Base-by-base conservation (phyloP, 1,140 invertebrate species). In the honey bee (Apis mellifera) region DNA sequence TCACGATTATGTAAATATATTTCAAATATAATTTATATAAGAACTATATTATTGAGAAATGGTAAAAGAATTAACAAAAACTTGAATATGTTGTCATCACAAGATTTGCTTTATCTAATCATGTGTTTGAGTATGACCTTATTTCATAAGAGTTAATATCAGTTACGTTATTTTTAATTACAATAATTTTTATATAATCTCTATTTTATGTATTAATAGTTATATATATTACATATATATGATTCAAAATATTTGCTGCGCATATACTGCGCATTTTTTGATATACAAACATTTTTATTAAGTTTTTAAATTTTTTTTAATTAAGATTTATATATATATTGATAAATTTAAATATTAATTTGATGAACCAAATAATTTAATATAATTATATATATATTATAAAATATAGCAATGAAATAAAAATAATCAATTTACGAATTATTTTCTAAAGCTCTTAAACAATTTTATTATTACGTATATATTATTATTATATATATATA, bases 101-200 rank as follows among this genome's bases (percentile, higher is more conserved):
- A 17, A 32, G 66, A 21, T 8, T 69, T 15, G 15, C 21, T 54
- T 82, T 76, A 82, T 82, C 79, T 82, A 76, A 82, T 82, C 79
- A 32, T 21, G 4, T 54, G 17, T 13, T 73, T n/a, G 21, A 19
- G 11, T 2, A 12, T 0, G 59, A 73, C 59, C 17, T 74, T 50
- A 55, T 76, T 52, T 76, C 57, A 13, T 76, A 69, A 76, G 54
- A 52, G 1, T 26, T 26, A 23, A 80, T 13, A 48, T 65, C 26
- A 57, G 15, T 75, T 57, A 11, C 12, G 50, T 12, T 74, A 71
- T 19, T 2, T 71, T 26, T 8, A 54, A 73, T 54, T 69, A 11
- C 17, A 12, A 48, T 70, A 70, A 70, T 19, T 9, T 5, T 8
- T n/a, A 52, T 42, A 54, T 7, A 62, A 62, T 62, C 26, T 48